These are phyloP conservation scores for Ptychobarbus kaznakovi DNA, from an alignment of 2,797 vertebrate genomes.

Conservation along the genomic window DNA sequence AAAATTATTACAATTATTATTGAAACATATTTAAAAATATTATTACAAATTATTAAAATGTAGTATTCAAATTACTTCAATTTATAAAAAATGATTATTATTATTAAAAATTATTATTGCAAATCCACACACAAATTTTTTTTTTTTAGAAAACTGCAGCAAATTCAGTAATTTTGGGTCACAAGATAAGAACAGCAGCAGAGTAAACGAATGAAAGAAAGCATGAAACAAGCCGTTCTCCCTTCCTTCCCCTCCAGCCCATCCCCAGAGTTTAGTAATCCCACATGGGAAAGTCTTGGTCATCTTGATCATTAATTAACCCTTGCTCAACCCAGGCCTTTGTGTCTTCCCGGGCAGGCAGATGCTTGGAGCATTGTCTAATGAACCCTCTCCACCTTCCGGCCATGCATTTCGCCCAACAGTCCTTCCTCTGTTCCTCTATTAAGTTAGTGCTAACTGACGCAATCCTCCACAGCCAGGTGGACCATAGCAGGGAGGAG, in stretches of 20 bases:
- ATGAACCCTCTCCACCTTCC: slow-evolving; percentile 41
- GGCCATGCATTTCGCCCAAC: slow-evolving; percentile 33
- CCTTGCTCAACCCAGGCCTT: slow-evolving; percentile 39
- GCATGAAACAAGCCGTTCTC: not conserved
- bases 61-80: not conserved
- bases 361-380: slow-evolving; percentile 46
- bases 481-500: slow-evolving; percentile 39
- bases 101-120: not conserved
- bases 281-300: slow-evolving; percentile 19
- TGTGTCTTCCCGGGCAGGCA: slow-evolving; percentile 35
- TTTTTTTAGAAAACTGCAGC: not conserved
- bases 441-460: slow-evolving; percentile 54
- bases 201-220: not conserved
- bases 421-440: slow-evolving; percentile 56
- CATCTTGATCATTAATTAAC: slow-evolving; percentile 54
- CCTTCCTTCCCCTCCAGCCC: not conserved
- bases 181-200: not conserved
- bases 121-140: not conserved
- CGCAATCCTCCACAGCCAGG: slow-evolving; percentile 45
- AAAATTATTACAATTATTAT: not conserved
- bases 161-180: not conserved
- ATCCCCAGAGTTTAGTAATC: slow-evolving; percentile 12
- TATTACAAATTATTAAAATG: too few species aligned
- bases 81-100: not conserved
- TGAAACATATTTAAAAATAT: too few species aligned